A percentile compares a stretch with the other conserved stretches of the same genome.
Conservation (phyloP, 2,888 invertebrate species). For the Hydrotaea cyrtoneurina region DNA sequence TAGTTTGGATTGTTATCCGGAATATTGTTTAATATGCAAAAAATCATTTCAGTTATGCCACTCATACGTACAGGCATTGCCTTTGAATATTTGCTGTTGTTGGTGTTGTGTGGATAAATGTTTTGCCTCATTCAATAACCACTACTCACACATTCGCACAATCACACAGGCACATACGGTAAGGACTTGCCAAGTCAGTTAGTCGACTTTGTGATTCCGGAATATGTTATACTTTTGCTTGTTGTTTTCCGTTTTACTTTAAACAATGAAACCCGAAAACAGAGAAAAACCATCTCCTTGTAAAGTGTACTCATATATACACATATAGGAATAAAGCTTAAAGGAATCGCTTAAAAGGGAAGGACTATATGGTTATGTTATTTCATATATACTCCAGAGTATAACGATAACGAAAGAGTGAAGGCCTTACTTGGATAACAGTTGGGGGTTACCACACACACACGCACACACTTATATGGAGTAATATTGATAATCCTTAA, state of each 20-base stretch:
- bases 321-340: slow-evolving; percentile 5
- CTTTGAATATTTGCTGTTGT: not conserved
- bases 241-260: slow-evolving; percentile 26
- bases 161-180: not conserved
- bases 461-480: too few relatives aligned
- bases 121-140: not conserved
- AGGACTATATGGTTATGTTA: slow-evolving; percentile 18
- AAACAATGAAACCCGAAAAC: slow-evolving; percentile 9
- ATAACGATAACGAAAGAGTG: not conserved
- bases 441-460: not conserved
- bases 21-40: slow-evolving; percentile 39
- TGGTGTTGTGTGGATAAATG: not conserved
- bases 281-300: not conserved
- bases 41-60: slow-evolving; percentile 22
- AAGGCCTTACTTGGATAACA: slow-evolving; percentile 2
- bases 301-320: not conserved
- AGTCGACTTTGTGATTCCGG: slow-evolving; percentile 36
- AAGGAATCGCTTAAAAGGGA: slow-evolving; percentile 8
- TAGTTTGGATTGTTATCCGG: slow-evolving; percentile 21
- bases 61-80: not conserved
- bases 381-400: slow-evolving; percentile 16
- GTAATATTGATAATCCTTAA: slow-evolving; percentile 60
- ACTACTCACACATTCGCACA: not conserved
- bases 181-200: slow-evolving; percentile 18
- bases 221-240: slow-evolving; percentile 5